Conservation (phyloP, 2,113 vertebrate genomes). For the Sporophila hypoxantha region DNA sequence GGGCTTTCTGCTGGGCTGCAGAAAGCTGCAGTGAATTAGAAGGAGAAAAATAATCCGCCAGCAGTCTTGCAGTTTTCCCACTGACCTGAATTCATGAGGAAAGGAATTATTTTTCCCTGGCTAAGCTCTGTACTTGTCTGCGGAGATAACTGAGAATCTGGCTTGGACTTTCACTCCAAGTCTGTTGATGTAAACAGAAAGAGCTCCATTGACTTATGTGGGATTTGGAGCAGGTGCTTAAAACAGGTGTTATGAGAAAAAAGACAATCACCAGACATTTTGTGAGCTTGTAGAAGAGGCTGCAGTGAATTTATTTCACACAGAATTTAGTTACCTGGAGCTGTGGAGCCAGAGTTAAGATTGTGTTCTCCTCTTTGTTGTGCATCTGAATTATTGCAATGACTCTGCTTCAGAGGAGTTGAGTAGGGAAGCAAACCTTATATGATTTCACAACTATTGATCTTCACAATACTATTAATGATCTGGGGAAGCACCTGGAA, state of each 20-base stretch:
- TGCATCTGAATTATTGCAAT: not conserved
- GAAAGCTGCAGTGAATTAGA: not conserved
- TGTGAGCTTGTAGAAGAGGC: not conserved
- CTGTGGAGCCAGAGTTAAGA: not conserved
- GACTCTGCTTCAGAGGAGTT: not conserved
- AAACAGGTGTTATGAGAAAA: not conserved
- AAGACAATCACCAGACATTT: not conserved
- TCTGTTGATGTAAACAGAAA: not conserved
- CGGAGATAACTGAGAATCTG: not conserved
- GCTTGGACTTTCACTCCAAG: not conserved
- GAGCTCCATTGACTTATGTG: not conserved
- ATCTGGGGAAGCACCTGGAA: not conserved
- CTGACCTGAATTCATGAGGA: not conserved
- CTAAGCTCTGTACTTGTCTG: not conserved
- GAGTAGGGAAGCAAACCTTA: not conserved
- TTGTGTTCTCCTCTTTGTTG: not conserved
- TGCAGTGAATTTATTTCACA: not conserved
- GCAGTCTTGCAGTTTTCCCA: not conserved
- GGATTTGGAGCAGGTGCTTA: not conserved
- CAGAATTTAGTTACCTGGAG: not conserved
- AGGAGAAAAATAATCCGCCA: not conserved
- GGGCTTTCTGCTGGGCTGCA: not conserved
- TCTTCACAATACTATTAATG: not conserved
- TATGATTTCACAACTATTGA: not conserved
- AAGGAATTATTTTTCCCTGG: not conserved